Base-by-base conservation (phyloP, 2,113 vertebrate genomes). In the Nerophis lumbriciformis region DNA sequence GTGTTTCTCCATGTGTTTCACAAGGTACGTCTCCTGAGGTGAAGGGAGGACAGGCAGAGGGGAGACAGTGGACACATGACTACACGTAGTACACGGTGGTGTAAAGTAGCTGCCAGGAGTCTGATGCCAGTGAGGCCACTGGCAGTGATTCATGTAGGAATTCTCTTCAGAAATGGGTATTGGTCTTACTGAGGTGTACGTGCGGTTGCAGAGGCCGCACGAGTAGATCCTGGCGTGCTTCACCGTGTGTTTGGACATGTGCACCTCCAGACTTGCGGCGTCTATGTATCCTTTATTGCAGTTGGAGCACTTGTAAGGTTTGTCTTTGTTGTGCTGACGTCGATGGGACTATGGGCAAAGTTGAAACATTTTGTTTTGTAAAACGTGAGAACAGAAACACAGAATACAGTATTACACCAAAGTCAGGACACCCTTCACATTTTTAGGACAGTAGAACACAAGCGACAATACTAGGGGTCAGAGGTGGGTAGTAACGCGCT, bases 1-100 rank as follows among this genome's bases (percentile, higher is more conserved):
- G 91, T 99, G 97, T 94, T 99, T 99, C 86, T 93, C 90, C 95
- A 98, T 97, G 87, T 99, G 97, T 90, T 98, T 97, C 92, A 99
- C 95, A 88, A 99, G 90, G 88, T 99, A 99, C 0, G 96, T 98
- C 88, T 99, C 97, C 97, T 98, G 88, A 63, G 73, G 80, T 69
- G 65, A 81, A 63, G 84, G 2, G 61, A 65, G 68, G 73, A 78
- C 71, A 81, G 75, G 73, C 50, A 86, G 59, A 84, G 74, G 80
- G 74, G 72, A 77, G 72, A 78, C 69, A 84, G 75, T 75, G 68
- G 69, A 81, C 68, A 83, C 56, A 72, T 76, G 68, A 86, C 75
- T 82, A 81, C 61, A 84, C n/a, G 42, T 12, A 45, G 42, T 45
- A 45, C 42, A 45, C 42, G 42, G 10, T 45, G 63, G 45, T 61